Evolutionary conservation across 2,888 invertebrate genomes (phyloP).

Genomic region (Apamea epomidion): DNA sequence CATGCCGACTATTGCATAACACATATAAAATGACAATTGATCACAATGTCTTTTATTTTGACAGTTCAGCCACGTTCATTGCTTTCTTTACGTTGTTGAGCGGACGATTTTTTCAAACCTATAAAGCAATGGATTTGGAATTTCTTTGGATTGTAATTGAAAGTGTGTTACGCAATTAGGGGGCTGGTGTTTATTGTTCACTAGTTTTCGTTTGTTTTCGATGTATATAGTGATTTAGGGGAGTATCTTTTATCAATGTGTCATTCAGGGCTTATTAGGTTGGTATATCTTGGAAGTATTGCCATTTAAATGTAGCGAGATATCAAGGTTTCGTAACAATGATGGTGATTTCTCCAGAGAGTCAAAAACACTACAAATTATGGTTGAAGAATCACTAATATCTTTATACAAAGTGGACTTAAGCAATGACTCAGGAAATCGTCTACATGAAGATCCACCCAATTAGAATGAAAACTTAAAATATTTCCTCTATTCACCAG

Average conservation of each 20-base stretch:
- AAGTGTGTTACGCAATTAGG: neutral
- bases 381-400: neutral
- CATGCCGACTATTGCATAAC: no score
- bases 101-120: neutral
- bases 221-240: neutral
- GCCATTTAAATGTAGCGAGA: neutral
- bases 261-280: neutral
- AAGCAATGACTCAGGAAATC: neutral
- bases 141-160: neutral
- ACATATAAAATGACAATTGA: no score
- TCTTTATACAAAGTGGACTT: neutral
- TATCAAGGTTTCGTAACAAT: no score
- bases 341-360: neutral
- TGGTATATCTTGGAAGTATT: neutral
- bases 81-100: neutral
- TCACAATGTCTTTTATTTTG: neutral
- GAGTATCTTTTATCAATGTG: neutral
- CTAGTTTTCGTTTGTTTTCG: neutral
- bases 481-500: slow-evolving; percentile 9
- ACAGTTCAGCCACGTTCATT: neutral
- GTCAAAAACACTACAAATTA: neutral
- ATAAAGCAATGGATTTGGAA: neutral
- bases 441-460: slow-evolving; percentile 18
- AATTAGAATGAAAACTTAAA: slow-evolving; percentile 43
- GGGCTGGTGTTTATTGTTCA: neutral